Evolutionary conservation across 2,888 invertebrate species (phyloP).

Genomic region (Caenorhabditis macrosperma): DNA sequence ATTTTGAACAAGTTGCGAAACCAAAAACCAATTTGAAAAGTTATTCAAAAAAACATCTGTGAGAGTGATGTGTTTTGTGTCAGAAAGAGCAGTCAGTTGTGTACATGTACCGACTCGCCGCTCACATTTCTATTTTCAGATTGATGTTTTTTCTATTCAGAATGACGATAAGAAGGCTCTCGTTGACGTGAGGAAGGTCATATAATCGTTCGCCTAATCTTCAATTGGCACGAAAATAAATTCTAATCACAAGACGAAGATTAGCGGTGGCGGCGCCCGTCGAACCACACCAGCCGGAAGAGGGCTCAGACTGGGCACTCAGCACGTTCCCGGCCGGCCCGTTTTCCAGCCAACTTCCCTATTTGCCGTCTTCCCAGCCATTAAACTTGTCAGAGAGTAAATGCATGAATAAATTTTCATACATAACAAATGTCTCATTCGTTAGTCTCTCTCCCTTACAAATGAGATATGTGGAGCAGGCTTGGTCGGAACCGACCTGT

Average conservation of each 20-base stretch:
- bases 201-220: neutral
- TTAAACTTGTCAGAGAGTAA: constrained; percentile 24
- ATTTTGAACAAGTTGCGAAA: no score
- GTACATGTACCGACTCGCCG: no score
- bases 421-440: constrained; percentile 50
- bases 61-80: no score
- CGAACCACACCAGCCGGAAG: neutral
- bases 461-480: constrained; percentile 1
- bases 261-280: constrained; percentile 3
- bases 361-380: neutral
- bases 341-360: constrained; percentile 21
- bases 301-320: neutral
- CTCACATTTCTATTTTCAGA: no score
- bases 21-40: no score
- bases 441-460: constrained; percentile 2
- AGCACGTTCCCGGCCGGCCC: neutral
- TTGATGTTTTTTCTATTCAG: neutral
- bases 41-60: no score
- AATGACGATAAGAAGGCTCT: neutral
- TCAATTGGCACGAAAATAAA: neutral
- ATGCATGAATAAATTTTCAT: constrained; percentile 58
- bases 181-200: neutral
- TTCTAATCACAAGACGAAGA: constrained; percentile 1
- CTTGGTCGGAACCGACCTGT: no score
- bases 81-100: no score